Percentiles rank a stretch among this genome's conserved stretches.
phyloP scores from a whole-genome alignment of 2,797 vertebrate species.

The Tenualosa thibaudeaui region DNA sequence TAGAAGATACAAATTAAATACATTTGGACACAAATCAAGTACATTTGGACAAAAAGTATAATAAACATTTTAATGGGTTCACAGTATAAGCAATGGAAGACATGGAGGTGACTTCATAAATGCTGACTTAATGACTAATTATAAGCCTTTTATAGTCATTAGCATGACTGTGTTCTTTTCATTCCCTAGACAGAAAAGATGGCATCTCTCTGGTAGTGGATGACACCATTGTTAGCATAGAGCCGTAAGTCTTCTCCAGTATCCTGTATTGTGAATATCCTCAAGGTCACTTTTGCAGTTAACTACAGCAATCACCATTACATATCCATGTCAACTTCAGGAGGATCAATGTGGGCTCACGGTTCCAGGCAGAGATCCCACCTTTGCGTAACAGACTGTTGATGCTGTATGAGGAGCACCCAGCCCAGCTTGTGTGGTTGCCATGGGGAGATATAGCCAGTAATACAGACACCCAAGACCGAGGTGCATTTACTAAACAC shows the following conservation, averaged over 20 bases:
- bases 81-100: background rate
- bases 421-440: constrained; percentile 72
- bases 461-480: constrained; percentile 66
- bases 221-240: constrained; percentile 63
- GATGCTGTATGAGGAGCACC: constrained; percentile 55
- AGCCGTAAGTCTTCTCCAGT: constrained; percentile 69
- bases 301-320: too few relatives aligned
- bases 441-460: constrained; percentile 69
- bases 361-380: constrained; percentile 77
- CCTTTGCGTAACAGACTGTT: constrained; percentile 54
- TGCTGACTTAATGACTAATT: background rate
- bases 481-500: constrained; percentile 57
- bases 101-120: background rate
- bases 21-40: background rate
- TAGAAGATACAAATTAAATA: background rate
- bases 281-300: background rate
- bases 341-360: constrained; percentile 74
- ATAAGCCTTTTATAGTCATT: background rate
- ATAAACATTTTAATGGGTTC: background rate
- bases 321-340: constrained; percentile 50
- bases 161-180: background rate
- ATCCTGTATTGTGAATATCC: background rate
- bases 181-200: constrained; percentile 45
- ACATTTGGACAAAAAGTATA: background rate
- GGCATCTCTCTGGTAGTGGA: constrained; percentile 64